Base-by-base conservation (phyloP, 2,113 vertebrate genomes). In the Genyomyrus donnyi region DNA sequence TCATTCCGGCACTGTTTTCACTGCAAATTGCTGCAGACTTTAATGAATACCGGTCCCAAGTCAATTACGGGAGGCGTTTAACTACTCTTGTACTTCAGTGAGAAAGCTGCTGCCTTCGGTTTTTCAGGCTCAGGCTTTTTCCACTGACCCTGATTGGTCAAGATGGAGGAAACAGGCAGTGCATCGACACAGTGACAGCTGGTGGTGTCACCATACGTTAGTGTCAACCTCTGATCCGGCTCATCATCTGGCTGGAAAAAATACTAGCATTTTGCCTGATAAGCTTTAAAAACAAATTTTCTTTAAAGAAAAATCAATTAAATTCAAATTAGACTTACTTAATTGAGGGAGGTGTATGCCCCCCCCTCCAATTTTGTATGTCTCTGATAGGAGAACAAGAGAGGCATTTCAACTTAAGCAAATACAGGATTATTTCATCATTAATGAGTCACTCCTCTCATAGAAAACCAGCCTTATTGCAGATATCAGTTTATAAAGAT, bases 11-110 rank as follows among this genome's bases (percentile, higher is more conserved):
- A 21, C 35, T 83, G 39, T 83, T 83, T 85, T 24, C 39, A 85
- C 35, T 85, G 83, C 45, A 24, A n/a, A 48, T 46, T 85, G 9
- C 24, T 5, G 17, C 39, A 85, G 83, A 48, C 83, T 85, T 85
- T 85, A 85, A 85, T 85, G 83, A 85, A 48, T n/a, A n/a, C 83
- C 24, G 83, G 83, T n/a, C 39, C 83, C 83, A 85, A 24, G 83
- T 10, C 83, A 46, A n/a, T 48, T 85, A 85, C 42, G 3, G 39
- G 10, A 24, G 42, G 42, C 24, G 24, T 48, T 45, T n/a, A 9
- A 48, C 83, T 24, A 6, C 35, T 80, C 74, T 80, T 7, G 15
- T 42, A 3, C 74, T 42, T 5, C 15, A 19, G 15, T 17, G 31
- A 77, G 31, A 77, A 77, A 39, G 11, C 70, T 17, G 31, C 31